Percentiles rank a stretch among this genome's conserved stretches.
phyloP scores from a whole-genome alignment of 2,797 vertebrate species.

The Gadopsis marmoratus region DNA sequence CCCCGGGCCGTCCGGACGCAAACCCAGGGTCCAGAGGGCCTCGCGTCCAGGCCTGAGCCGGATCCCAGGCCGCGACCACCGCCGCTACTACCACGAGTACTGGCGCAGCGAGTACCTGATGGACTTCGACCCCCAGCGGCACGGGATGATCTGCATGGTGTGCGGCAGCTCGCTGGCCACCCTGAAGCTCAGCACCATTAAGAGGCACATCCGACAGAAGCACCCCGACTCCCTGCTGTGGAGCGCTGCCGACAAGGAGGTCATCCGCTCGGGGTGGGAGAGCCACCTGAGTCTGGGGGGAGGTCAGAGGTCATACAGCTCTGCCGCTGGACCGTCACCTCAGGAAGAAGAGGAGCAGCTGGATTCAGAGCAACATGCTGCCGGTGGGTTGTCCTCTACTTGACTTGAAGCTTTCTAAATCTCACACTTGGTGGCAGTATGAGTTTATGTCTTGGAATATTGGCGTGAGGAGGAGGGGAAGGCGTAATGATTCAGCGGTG shows the following conservation, averaged over 20 bases:
- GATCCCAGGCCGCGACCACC: constrained; percentile 92
- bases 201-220: constrained; percentile 94
- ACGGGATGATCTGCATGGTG: constrained; percentile 97
- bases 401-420: neutral
- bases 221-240: constrained; percentile 93
- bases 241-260: constrained; percentile 91
- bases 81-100: constrained; percentile 95
- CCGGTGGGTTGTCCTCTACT: constrained; percentile 63
- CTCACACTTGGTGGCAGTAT: constrained; percentile 66
- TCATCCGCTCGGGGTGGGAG: constrained; percentile 94
- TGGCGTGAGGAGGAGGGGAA: constrained; percentile 2
- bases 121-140: constrained; percentile 92
- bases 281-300: constrained; percentile 88
- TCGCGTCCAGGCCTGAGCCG: constrained; percentile 89
- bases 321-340: constrained; percentile 51
- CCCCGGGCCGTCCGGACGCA: constrained; percentile 73
- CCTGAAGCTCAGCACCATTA: constrained; percentile 95
- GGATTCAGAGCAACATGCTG: constrained; percentile 69
- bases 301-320: constrained; percentile 64
- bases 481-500: constrained; percentile 32
- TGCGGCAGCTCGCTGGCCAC: constrained; percentile 94
- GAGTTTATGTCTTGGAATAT: neutral
- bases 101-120: constrained; percentile 96
- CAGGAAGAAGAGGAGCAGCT: constrained; percentile 67
- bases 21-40: constrained; percentile 83